Evolutionary conservation across 2,888 invertebrate species (phyloP).

Genomic region (Eumerus sabulonum): DNA sequence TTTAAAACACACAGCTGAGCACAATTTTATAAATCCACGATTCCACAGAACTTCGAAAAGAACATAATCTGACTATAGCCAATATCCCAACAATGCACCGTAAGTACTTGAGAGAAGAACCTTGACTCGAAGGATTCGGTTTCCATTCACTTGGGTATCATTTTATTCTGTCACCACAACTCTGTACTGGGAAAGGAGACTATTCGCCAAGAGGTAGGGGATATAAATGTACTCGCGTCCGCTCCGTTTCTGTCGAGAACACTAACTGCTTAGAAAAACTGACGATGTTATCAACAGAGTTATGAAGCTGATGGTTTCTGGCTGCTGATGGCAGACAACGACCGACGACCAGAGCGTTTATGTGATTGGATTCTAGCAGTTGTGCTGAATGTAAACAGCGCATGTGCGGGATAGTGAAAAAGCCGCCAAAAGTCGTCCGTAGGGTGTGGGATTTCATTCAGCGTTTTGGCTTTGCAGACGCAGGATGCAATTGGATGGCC

Average conservation of each 20-base stretch:
- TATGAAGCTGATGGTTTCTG: conserved; percentile 2
- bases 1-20: neutral
- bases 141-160: neutral
- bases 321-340: conserved; percentile 6
- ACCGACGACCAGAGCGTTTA: conserved; percentile 15
- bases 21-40: no score
- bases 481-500: conserved; percentile 47
- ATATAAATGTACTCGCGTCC: conserved; percentile 34
- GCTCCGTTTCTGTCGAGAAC: conserved; percentile 49
- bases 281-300: conserved; percentile 54
- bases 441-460: conserved; percentile 33
- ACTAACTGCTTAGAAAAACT: conserved; percentile 57
- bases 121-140: conserved; percentile 45
- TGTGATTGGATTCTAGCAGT: conserved; percentile 29
- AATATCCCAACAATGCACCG: neutral
- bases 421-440: conserved; percentile 55
- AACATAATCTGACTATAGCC: no score
- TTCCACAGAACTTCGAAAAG: no score
- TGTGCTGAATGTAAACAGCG: conserved; percentile 45
- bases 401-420: conserved; percentile 11
- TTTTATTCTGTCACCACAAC: conserved; percentile 24
- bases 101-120: conserved; percentile 18
- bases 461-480: conserved; percentile 31
- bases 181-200: conserved; percentile 2
- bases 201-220: neutral